Evolutionary conservation across 2,888 invertebrate genomes (phyloP).

Genomic region (Deilephila elpenor): DNA sequence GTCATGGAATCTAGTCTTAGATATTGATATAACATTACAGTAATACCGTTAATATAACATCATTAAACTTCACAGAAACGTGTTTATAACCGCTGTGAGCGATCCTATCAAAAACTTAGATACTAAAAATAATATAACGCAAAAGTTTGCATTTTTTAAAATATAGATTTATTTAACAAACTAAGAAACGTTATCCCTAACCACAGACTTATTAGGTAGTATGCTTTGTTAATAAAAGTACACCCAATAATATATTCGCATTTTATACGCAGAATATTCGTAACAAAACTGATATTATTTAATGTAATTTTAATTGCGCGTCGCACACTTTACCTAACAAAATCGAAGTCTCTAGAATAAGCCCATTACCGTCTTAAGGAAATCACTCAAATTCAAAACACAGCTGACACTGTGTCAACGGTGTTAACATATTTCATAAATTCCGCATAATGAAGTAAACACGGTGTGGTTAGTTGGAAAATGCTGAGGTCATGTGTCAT

Average conservation of each 20-base stretch:
- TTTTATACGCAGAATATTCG: no score
- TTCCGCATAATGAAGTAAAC: background rate
- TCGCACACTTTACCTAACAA: background rate
- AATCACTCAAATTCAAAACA: background rate
- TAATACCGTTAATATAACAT: background rate
- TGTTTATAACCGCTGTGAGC: background rate
- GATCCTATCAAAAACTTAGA: background rate
- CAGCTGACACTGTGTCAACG: conserved; percentile 8
- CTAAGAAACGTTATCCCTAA: no score
- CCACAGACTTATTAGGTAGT: no score
- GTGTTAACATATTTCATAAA: background rate
- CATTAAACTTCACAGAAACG: background rate
- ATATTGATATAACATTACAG: background rate
- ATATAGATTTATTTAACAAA: no score
- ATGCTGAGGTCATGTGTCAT: conserved; percentile 40
- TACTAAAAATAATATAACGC: no score
- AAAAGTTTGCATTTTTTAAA: no score
- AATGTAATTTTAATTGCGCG: background rate
- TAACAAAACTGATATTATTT: no score
- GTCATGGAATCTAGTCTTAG: background rate
- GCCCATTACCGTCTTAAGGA: conserved; percentile 13
- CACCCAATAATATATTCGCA: no score
- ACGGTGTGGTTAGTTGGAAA: conserved; percentile 14
- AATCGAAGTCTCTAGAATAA: conserved; percentile 16
- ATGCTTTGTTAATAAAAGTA: no score